These are phyloP conservation scores for Brachyopa scutellaris DNA, from an alignment of 2,888 invertebrate species.

Conservation along the genomic window DNA sequence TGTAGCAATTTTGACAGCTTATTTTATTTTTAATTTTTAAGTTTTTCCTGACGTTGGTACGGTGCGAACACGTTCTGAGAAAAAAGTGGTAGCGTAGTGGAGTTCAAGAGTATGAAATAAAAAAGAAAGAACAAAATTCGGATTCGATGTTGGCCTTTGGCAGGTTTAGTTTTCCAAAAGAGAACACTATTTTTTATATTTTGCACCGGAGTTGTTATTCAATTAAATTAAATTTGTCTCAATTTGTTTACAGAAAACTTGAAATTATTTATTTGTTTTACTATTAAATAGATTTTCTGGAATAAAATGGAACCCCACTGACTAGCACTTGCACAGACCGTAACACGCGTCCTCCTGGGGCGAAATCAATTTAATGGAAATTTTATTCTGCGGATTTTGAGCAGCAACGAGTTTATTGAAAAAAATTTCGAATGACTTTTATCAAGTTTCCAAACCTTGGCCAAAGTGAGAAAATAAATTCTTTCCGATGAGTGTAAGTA, in stretches of 20 bases:
- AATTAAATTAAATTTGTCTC: neutral
- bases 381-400: slow-evolving; percentile 15
- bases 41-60: neutral
- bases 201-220: slow-evolving; percentile 7
- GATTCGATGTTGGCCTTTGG: too few species aligned
- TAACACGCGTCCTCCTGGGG: slow-evolving; percentile 68
- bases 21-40: neutral
- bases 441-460: slow-evolving; percentile 35
- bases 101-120: too few species aligned
- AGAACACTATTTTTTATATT: slow-evolving; percentile 8
- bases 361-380: slow-evolving; percentile 52
- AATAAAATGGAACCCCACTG: slow-evolving; percentile 62
- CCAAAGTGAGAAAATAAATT: neutral
- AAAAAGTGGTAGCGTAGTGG: slow-evolving; percentile 26
- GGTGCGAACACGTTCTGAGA: slow-evolving; percentile 38
- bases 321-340: slow-evolving; percentile 60
- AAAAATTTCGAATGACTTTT: slow-evolving; percentile 12
- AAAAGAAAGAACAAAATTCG: too few species aligned
- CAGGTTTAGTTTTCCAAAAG: neutral
- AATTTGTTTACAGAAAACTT: neutral
- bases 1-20: slow-evolving; percentile 49
- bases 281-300: neutral
- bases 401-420: slow-evolving; percentile 15
- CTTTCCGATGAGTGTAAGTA: too few species aligned
- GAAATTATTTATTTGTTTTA: neutral